Percentiles rank a stretch among this genome's conserved stretches.
Conservation (phyloP, 2,888 invertebrate species). For the Molorchus minor region DNA sequence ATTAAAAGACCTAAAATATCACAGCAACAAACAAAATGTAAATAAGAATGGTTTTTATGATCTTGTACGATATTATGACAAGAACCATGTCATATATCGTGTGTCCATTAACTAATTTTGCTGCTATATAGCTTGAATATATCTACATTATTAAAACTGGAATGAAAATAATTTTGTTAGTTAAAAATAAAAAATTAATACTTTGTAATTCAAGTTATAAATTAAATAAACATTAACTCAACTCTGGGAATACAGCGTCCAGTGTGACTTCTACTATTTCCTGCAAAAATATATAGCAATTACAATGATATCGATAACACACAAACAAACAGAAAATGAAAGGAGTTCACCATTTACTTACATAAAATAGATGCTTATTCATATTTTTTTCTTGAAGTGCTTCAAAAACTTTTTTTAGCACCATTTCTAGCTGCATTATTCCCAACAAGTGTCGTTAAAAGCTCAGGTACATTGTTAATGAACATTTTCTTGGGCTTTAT, state of each 20-base stretch:
- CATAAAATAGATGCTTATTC: slow-evolving; percentile 92
- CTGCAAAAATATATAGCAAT: slow-evolving; percentile 16
- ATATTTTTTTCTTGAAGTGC: slow-evolving; percentile 84
- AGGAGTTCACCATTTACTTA: no score
- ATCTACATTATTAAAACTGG: no score
- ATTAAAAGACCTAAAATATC: no score
- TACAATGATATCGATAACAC: background rate
- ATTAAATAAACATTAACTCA: slow-evolving; percentile 24
- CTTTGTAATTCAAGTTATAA: slow-evolving; percentile 4
- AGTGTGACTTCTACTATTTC: slow-evolving; percentile 27
- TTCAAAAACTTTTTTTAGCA: slow-evolving; percentile 77
- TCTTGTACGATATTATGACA: no score
- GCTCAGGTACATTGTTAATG: slow-evolving; percentile 78
- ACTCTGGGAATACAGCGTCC: slow-evolving; percentile 28
- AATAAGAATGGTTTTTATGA: no score
- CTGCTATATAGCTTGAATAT: no score
- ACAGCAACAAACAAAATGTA: no score
- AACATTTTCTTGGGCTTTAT: slow-evolving; percentile 75
- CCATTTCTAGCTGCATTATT: slow-evolving; percentile 86
- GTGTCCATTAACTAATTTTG: no score
- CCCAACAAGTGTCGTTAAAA: slow-evolving; percentile 85
- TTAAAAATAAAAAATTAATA: no score
- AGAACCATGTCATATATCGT: no score
- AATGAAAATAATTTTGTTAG: no score
- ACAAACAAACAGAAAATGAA: no score